Conservation (phyloP, 1,140 invertebrate genomes). For the Zaprionus africanus region DNA sequence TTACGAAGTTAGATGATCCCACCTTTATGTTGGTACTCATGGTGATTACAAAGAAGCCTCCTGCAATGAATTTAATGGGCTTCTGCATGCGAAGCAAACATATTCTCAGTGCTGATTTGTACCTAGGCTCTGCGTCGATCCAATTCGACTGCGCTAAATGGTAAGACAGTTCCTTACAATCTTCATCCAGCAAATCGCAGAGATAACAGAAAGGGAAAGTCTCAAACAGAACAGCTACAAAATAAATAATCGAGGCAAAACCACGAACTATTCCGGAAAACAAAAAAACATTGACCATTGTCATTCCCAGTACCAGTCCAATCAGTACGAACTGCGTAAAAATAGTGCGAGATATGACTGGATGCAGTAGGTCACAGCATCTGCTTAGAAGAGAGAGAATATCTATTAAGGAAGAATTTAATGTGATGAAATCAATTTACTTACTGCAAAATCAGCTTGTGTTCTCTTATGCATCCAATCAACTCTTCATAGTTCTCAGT, state of each 20-base stretch:
- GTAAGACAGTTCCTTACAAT: constrained; percentile 12
- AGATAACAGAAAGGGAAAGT: constrained; percentile 25
- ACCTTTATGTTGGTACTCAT: constrained; percentile 19
- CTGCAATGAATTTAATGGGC: constrained; percentile 23
- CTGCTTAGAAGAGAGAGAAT: neutral
- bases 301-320: constrained; percentile 6
- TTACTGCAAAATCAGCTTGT: constrained; percentile 49
- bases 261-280: constrained; percentile 1
- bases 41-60: constrained; percentile 14
- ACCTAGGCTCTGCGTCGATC: constrained; percentile 20
- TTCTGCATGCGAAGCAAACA: constrained; percentile 16
- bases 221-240: constrained; percentile 8
- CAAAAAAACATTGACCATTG: constrained; percentile 1
- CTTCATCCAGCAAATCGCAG: constrained; percentile 21
- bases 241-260: neutral
- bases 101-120: constrained; percentile 16
- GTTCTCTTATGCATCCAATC: constrained; percentile 54
- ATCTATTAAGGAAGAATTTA: neutral
- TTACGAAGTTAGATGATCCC: neutral
- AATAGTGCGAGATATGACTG: constrained; percentile 11
- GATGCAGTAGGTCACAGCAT: constrained; percentile 2
- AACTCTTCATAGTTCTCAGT: constrained; percentile 49
- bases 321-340: constrained; percentile 20
- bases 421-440: neutral
- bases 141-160: constrained; percentile 18